Conservation (phyloP, 1,140 invertebrate species). For the Pseudomyrmex pallidus region DNA sequence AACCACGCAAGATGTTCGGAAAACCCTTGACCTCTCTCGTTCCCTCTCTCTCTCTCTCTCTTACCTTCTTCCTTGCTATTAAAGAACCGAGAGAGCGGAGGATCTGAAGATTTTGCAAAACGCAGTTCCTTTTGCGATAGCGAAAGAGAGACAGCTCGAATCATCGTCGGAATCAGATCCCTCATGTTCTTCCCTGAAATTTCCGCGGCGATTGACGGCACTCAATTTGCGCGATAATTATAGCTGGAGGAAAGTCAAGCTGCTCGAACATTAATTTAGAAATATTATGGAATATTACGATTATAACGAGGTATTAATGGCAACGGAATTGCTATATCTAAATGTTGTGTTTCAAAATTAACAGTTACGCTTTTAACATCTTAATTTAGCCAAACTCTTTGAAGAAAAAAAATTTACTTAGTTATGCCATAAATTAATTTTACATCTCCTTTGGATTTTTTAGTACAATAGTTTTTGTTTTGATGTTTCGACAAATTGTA, state of each 20-base stretch:
- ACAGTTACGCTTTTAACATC: neutral
- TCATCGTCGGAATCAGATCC: conserved; percentile 36
- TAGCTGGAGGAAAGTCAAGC: conserved; percentile 39
- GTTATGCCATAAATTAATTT: neutral
- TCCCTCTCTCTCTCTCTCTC: too few relatives aligned
- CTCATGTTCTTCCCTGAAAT: conserved; percentile 37
- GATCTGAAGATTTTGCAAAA: neutral
- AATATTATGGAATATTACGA: conserved; percentile 44
- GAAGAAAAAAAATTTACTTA: too few relatives aligned
- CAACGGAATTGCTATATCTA: conserved; percentile 24
- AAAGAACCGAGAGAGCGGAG: conserved; percentile 16
- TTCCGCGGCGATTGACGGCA: conserved; percentile 18
- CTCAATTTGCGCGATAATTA: conserved; percentile 52
- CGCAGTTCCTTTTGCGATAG: conserved; percentile 2
- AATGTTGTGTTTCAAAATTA: neutral
- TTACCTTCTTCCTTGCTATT: neutral
- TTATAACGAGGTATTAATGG: conserved; percentile 35
- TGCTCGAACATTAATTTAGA: conserved; percentile 36
- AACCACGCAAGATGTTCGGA: conserved; percentile 23
- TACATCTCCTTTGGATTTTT: neutral
- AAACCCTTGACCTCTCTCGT: conserved; percentile 66
- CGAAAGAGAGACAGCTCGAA: neutral
- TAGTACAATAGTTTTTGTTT: neutral
- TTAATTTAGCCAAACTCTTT: neutral
- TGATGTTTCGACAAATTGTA: neutral